Evolutionary conservation across 2,113 vertebrate species (phyloP).

Genomic region (Brachionichthys hirsutus): DNA sequence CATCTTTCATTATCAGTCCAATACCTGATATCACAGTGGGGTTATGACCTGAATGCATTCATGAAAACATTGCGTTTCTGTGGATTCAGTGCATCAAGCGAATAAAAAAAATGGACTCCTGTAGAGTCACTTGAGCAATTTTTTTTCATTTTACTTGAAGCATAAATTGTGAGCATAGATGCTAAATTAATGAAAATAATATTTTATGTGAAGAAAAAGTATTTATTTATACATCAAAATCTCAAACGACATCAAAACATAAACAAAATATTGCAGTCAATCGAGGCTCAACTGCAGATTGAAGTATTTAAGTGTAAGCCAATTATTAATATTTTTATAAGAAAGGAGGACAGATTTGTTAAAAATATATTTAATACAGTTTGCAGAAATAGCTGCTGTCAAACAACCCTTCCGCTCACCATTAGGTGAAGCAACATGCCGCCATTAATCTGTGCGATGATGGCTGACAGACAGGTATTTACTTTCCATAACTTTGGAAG

Average conservation of each 20-base stretch:
- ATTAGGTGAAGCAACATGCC: slow-evolving; percentile 53
- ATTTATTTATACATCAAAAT: neutral
- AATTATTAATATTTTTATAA: slow-evolving; percentile 37
- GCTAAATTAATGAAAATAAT: too few relatives aligned
- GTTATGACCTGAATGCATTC: slow-evolving; percentile 7
- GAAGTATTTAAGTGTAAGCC: slow-evolving; percentile 27
- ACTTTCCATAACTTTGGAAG: slow-evolving; percentile 41
- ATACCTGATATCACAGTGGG: slow-evolving; percentile 5
- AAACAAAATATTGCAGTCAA: slow-evolving; percentile 37
- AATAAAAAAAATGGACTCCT: too few relatives aligned
- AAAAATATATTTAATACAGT: slow-evolving; percentile 18
- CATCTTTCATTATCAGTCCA: slow-evolving; percentile 10
- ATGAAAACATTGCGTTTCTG: neutral
- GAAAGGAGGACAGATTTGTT: slow-evolving; percentile 15
- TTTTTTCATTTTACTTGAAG: too few relatives aligned
- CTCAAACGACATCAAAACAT: slow-evolving; percentile 34
- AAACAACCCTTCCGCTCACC: slow-evolving; percentile 40
- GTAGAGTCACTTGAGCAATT: too few relatives aligned
- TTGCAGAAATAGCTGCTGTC: slow-evolving; percentile 37
- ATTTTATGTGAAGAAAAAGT: too few relatives aligned
- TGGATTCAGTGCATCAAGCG: neutral
- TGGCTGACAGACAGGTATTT: slow-evolving; percentile 50
- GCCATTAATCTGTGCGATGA: slow-evolving; percentile 40
- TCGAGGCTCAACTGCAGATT: slow-evolving; percentile 27
- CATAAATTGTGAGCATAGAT: too few relatives aligned